phyloP scores from a whole-genome alignment of 1,140 invertebrate genomes.

The Zaprionus africanus region DNA sequence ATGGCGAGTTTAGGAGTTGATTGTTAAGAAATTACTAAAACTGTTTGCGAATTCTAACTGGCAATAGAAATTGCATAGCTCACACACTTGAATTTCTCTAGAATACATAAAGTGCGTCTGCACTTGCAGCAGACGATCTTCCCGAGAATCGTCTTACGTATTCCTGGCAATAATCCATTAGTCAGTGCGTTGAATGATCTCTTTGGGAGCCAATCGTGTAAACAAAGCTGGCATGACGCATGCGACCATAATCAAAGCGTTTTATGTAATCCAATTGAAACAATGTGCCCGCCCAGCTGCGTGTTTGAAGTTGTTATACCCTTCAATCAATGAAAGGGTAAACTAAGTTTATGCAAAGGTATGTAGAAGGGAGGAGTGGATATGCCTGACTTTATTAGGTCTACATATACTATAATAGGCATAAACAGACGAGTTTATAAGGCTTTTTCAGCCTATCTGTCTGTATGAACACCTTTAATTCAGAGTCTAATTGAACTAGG shows the following conservation, averaged over 20 bases:
- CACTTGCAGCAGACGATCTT: neutral
- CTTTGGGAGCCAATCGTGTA: neutral
- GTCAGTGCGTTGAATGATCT: neutral
- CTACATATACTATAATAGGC: too few species aligned
- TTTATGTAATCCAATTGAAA: conserved; percentile 64
- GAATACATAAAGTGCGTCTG: too few species aligned
- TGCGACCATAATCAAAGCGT: conserved; percentile 49
- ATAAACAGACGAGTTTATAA: neutral
- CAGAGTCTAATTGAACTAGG: neutral
- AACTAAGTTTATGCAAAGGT: neutral
- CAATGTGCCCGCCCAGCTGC: conserved; percentile 36
- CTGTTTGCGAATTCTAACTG: conserved; percentile 1
- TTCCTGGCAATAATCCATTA: conserved; percentile 9
- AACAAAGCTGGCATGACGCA: neutral
- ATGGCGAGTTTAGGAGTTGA: neutral
- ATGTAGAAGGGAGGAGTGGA: neutral
- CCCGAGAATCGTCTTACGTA: neutral
- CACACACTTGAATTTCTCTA: neutral
- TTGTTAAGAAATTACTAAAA: neutral
- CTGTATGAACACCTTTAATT: neutral
- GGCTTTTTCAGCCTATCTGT: neutral
- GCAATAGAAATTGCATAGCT: neutral
- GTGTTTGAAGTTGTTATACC: conserved; percentile 6
- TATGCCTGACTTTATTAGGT: too few species aligned
- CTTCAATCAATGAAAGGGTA: neutral